Evolutionary conservation across 2,797 vertebrate species (phyloP).

Genomic region (Ispidina lecontei): DNA sequence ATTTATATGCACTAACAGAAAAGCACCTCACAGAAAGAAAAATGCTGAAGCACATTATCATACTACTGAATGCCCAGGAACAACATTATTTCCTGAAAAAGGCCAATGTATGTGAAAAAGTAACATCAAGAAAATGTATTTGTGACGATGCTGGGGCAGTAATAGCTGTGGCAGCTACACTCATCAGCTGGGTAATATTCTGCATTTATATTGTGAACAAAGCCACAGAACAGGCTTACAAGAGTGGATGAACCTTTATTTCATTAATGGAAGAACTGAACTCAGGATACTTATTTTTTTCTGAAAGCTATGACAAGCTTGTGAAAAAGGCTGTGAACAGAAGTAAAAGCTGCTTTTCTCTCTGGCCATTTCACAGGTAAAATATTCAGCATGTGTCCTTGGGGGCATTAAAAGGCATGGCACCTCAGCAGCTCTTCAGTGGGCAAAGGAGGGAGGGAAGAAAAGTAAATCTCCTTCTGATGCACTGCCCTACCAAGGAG

Average conservation of each 20-base stretch:
- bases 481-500: neutral
- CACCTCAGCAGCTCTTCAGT: neutral
- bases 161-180: neutral
- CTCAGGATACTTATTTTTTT: neutral
- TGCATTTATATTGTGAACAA: neutral
- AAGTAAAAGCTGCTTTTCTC: neutral
- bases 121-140: slow-evolving; percentile 1
- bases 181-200: neutral
- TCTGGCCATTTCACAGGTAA: neutral
- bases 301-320: neutral
- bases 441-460: neutral
- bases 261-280: neutral
- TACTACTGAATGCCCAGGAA: neutral
- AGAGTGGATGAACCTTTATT: neutral
- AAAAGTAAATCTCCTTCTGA: neutral
- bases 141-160: neutral
- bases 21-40: neutral
- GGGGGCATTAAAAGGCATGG: neutral
- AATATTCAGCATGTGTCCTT: neutral
- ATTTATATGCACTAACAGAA: neutral
- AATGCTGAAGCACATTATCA: neutral
- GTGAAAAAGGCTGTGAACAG: neutral
- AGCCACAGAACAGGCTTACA: neutral
- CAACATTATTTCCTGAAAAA: neutral
- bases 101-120: neutral